Evolutionary conservation across 1,140 invertebrate genomes (phyloP).

Genomic region (Drosophila ironensis): DNA sequence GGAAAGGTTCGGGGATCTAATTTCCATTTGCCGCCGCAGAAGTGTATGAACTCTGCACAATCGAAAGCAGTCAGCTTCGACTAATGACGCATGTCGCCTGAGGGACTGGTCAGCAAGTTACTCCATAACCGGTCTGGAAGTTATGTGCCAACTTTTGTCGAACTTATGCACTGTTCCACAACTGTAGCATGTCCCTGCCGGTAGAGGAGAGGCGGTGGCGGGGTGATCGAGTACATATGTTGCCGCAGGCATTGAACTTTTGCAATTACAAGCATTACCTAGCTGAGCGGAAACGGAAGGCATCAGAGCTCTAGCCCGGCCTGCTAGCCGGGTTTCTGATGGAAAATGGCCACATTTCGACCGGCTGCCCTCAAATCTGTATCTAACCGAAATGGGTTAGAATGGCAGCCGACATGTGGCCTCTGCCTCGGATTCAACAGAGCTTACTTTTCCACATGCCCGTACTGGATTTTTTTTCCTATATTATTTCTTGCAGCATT

Average conservation of each 20-base stretch:
- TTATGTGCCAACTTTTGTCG: constrained; percentile 42
- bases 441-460: not conserved
- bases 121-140: constrained; percentile 35
- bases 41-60: constrained; percentile 29
- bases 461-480: constrained; percentile 3
- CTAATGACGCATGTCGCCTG: constrained; percentile 43
- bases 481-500: constrained; percentile 24
- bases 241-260: constrained; percentile 65
- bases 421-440: constrained; percentile 26
- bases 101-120: constrained; percentile 32
- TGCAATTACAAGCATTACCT: constrained; percentile 71
- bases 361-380: constrained; percentile 37
- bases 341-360: constrained; percentile 52
- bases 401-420: constrained; percentile 58
- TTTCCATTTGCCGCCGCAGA: constrained; percentile 1
- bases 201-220: too few species aligned
- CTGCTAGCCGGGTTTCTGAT: constrained; percentile 22
- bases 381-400: constrained; percentile 56
- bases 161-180: constrained; percentile 12
- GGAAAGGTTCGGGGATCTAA: not conserved
- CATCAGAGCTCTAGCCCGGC: constrained; percentile 37
- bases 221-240: constrained; percentile 31
- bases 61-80: constrained; percentile 21
- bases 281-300: constrained; percentile 43
- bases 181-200: not conserved